Base-by-base conservation (phyloP, 92 coral and sea anemone species). In the Porites cylindrica region DNA sequence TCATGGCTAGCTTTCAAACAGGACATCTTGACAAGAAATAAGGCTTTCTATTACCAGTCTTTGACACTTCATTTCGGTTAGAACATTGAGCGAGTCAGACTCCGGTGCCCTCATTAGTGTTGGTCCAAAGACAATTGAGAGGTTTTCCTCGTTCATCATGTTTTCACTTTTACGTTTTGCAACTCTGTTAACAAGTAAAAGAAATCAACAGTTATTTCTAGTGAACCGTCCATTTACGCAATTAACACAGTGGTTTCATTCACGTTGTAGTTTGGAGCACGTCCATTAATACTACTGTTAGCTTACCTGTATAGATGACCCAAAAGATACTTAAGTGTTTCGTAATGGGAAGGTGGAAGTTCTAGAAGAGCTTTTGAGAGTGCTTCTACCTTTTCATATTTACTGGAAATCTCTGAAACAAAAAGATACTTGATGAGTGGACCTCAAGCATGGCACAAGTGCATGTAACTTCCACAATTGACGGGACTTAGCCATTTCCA, bases 91-190 rank as follows among this genome's bases (percentile, higher is more conserved):
- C 6, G 96, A 91, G n/a, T 92, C 98, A 8, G 93, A 87, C 68
- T 96, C 99, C n/a, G 99, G 96, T 4, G 93, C 73, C 29, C 99
- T 79, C 99, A 96, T 95, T 56, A 96, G 85, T 32, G 99, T 96
- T 1, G 99, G 98, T 2, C 99, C 98, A 91, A 96, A 96, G 65
- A 96, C 97, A 67, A 96, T 96, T 0, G 99, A 93, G 54, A 96
- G 94, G 78, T 96, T 96, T 78, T 96, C 98, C 73, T 96, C 95
- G 60, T 70, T 93, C 99, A 96, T 96, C 99, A 96, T 96, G 95
- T 96, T 96, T 24, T 93, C 76, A 24, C 83, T 88, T 68, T 85
- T 88, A 77, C 29, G 67, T 65, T 86, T 93, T n/a, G 97, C 84
- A 51, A 96, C 97, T 82, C 99, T 96, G 84, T 11, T 72, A 79